These are phyloP conservation scores for Acrocera orbiculus DNA, from an alignment of 2,888 invertebrate species.

Conservation along the genomic window DNA sequence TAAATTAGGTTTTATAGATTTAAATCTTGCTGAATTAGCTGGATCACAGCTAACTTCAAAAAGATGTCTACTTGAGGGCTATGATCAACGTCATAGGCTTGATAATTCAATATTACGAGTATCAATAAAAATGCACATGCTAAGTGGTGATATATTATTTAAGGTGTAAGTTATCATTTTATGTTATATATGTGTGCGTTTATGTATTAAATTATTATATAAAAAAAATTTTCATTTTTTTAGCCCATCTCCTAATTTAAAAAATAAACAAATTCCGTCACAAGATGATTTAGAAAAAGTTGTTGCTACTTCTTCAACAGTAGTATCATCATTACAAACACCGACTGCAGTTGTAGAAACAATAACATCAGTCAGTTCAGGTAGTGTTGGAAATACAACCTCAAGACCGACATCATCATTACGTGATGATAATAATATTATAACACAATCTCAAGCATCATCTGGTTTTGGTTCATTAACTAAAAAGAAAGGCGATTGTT, in stretches of 20 bases:
- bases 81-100: conserved; percentile 78
- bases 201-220: too few relatives aligned
- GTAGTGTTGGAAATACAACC: conserved; percentile 13
- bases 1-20: conserved; percentile 93
- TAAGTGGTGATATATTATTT: conserved; percentile 90
- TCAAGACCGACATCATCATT: conserved; percentile 26
- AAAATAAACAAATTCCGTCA: conserved; percentile 37
- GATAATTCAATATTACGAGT: conserved; percentile 93
- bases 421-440: conserved; percentile 39
- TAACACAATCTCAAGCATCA: conserved; percentile 53
- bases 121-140: conserved; percentile 82
- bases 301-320: conserved; percentile 4
- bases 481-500: conserved; percentile 36
- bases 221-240: too few relatives aligned
- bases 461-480: conserved; percentile 77
- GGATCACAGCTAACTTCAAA: conserved; percentile 75
- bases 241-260: conserved; percentile 46
- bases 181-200: too few relatives aligned
- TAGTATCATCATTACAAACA: conserved; percentile 16
- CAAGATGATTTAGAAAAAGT: conserved; percentile 27
- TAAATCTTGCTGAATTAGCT: conserved; percentile 93
- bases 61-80: conserved; percentile 86
- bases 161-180: conserved; percentile 64
- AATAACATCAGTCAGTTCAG: conserved; percentile 18
- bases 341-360: conserved; percentile 19